Base-by-base conservation (phyloP, 2,797 vertebrate genomes). In the Enteromius afrohamiltoni region DNA sequence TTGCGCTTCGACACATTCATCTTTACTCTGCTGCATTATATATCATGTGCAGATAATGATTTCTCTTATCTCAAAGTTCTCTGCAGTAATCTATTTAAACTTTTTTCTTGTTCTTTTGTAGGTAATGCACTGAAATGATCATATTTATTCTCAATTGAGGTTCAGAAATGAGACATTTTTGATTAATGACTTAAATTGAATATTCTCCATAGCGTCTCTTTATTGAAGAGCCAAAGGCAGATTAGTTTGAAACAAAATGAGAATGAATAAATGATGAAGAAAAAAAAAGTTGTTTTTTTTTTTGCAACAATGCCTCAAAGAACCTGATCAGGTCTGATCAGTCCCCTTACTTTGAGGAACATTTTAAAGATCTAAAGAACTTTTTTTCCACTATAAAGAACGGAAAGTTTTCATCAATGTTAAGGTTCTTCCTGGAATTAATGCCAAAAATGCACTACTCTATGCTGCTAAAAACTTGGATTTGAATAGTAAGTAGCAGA, bases 111-210 rank as follows among this genome's bases (percentile, higher is more conserved):
- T 69, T 9, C 7, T 47, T 29, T 60, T 71, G 3, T 26, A 9
- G 8, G 17, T 58, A 45, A 80, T n/a, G 5, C 26, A 29, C 37
- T 47, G 17, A 49, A 4, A 73, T 19, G 1, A 78, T 71, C 26
- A 73, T 31, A 73, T 51, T 42, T 82, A 14, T 74, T 82, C 29
- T n/a, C 23, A 23, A 74, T 73, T 82, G 80, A 40, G 0, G 83
- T 84, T 83, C 84, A 82, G 83, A 83, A 83, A 47, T 70, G 82
- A 23, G 34, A 60, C 6, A 8, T 5, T 42, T 77, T 60, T 77
- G 37, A 77, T n/a, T 45, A 62, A 77, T 42, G 75, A 19, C 34
- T 29, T 11, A 5, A 73, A 75, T 3, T 37, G 6, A 75, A 75
- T n/a, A 37, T 40, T 58, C 19, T 58, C 51, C 73, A 23, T 37